Conservation (phyloP, 2,797 vertebrate species). For the Myotis pilosus region DNA sequence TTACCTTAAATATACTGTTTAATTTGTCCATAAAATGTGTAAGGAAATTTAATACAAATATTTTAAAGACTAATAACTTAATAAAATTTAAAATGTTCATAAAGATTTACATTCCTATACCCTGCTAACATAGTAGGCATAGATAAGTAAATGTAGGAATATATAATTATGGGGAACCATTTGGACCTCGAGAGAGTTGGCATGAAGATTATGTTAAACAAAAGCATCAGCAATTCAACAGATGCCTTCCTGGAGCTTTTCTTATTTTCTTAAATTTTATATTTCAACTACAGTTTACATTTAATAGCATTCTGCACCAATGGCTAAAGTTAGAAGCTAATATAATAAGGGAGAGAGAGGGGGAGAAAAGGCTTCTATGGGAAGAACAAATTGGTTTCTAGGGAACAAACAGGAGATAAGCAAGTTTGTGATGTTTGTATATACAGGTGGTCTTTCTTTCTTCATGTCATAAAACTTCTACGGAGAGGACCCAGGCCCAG, state of each 20-base stretch:
- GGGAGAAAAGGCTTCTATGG: neutral
- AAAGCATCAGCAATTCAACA: neutral
- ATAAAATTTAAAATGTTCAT: constrained; percentile 18
- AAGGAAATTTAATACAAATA: neutral
- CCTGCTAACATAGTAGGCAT: neutral
- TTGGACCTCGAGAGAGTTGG: neutral
- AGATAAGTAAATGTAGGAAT: neutral
- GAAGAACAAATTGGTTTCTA: neutral
- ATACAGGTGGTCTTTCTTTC: neutral
- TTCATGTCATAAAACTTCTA: neutral
- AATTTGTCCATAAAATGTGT: neutral
- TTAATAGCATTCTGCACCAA: neutral
- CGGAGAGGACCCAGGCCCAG: neutral
- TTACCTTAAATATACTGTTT: constrained; percentile 26
- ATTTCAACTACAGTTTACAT: neutral
- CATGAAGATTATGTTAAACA: constrained; percentile 6
- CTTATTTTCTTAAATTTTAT: neutral
- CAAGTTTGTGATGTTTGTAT: neutral
- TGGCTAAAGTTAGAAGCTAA: neutral
- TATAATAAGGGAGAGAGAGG: neutral
- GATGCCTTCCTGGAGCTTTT: neutral
- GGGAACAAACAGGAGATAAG: neutral
- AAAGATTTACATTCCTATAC: neutral
- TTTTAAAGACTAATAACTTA: constrained; percentile 28
- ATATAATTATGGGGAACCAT: neutral